These are phyloP conservation scores for Cygnus atratus DNA, from an alignment of 2,113 vertebrate species.

Conservation along the genomic window DNA sequence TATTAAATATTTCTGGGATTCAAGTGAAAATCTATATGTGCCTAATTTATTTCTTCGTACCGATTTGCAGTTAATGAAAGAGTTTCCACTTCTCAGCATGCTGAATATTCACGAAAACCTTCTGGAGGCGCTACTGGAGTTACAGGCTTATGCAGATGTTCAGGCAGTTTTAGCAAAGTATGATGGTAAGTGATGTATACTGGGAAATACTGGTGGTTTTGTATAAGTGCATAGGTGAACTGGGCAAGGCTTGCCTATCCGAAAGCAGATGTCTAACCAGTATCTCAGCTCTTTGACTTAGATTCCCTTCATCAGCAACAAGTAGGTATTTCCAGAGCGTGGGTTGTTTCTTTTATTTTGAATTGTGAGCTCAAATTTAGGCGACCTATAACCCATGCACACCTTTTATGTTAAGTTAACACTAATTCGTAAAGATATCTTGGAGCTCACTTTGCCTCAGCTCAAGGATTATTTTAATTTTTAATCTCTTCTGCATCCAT, in stretches of 20 bases:
- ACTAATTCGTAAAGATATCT: not conserved
- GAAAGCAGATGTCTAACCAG: not conserved
- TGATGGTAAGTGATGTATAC: slow-evolving; percentile 82
- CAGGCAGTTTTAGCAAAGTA: slow-evolving; percentile 98
- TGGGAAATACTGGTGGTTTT: not conserved
- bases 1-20: not conserved
- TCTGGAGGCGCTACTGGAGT: slow-evolving; percentile 93
- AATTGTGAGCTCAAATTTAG: not conserved
- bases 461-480: not conserved
- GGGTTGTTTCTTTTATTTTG: not conserved
- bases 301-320: not conserved
- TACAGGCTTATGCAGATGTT: slow-evolving; percentile 97
- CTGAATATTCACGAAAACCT: slow-evolving; percentile 99
- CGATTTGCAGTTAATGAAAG: slow-evolving; percentile 93
- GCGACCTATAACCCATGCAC: not conserved
- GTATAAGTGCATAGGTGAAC: fast-evolving
- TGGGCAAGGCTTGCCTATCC: not conserved
- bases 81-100: slow-evolving; percentile 97
- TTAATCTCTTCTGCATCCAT: not conserved
- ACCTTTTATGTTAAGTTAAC: not conserved
- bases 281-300: not conserved
- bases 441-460: not conserved
- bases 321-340: not conserved
- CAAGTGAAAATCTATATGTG: not conserved
- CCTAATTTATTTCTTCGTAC: not conserved